Evolutionary conservation across 2,797 vertebrate genomes (phyloP), one percentile per base, ranked within the genome.

Genomic region (Tolypeutes matacus): DNA sequence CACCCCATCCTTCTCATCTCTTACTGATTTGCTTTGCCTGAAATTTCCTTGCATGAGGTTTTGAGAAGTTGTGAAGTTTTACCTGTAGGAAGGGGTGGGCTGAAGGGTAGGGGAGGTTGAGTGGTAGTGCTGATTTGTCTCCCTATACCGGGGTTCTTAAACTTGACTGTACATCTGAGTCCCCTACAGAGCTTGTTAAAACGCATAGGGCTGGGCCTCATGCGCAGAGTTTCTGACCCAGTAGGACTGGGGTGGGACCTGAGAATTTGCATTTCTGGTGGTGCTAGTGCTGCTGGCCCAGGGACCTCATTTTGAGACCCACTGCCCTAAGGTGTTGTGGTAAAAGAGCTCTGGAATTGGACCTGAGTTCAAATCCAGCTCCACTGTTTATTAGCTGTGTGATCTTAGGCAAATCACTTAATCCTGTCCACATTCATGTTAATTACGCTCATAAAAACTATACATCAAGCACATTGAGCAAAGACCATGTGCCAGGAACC

Each of bases 161-260:
- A 2, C 18, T 72, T 29, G 15, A 17, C 2, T 2, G 0, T 0
- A 1, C 39, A 11, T 42, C 10, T 36, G 56, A 36, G 17, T 27
- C 10, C 27, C 36, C 6, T 3, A 4, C 53, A 42, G 23, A 69
- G 7, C 5, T 27, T 2, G 31, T 34, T 49, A 17, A 75, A 31
- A 75, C 3, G 4, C 25, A 10, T 27, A 31, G 27, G 0, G 1
- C 64, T 39, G 70, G 36, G 10, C 34, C 31, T 12, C 15, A 2
- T 4, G 14, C 29, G 39, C 31, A 25, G 31, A 29, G 4, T 18
- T n/a, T 34, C 72, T 39, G 12, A 56, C 25, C 72, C 49, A 13
- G 42, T 2, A 34, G 34, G 6, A n/a, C 53, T 27, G 17, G 76
- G 60, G 29, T 34, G 20, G 13, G 36, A 12, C 25, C 5, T 2